These are phyloP conservation scores for Orestias chungarensis DNA, from an alignment of 2,797 vertebrate species.

Conservation along the genomic window DNA sequence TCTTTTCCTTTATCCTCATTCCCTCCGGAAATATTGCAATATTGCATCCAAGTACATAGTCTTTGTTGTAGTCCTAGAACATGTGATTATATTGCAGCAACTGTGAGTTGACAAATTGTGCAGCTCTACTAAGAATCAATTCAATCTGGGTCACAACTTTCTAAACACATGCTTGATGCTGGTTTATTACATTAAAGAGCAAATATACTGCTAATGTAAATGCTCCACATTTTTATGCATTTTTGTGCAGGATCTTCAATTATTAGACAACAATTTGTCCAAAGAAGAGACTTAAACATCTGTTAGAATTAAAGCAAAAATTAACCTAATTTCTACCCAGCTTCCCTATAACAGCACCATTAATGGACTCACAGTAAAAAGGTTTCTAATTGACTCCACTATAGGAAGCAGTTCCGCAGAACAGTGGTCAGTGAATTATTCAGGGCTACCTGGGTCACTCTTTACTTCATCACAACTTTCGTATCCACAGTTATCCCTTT, in stretches of 20 bases:
- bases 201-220: not conserved
- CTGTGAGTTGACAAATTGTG: not conserved
- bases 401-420: not conserved
- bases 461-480: conserved; percentile 27
- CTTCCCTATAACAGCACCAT: not conserved
- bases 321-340: not conserved
- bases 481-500: conserved; percentile 37
- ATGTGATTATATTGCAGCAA: not conserved
- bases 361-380: conserved; percentile 2
- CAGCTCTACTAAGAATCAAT: not conserved
- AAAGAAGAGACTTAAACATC: not conserved
- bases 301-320: not conserved
- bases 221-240: not conserved
- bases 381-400: not conserved
- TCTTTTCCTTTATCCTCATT: not conserved
- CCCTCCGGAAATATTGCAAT: not conserved
- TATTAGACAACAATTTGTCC: not conserved
- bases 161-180: not conserved
- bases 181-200: not conserved
- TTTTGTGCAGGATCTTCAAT: not conserved
- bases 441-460: conserved; percentile 2
- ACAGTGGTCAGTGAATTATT: not conserved
- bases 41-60: not conserved
- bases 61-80: not conserved
- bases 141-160: not conserved